Evolutionary conservation across 1,140 invertebrate species (phyloP).

Genomic region (Drosophila truncata): DNA sequence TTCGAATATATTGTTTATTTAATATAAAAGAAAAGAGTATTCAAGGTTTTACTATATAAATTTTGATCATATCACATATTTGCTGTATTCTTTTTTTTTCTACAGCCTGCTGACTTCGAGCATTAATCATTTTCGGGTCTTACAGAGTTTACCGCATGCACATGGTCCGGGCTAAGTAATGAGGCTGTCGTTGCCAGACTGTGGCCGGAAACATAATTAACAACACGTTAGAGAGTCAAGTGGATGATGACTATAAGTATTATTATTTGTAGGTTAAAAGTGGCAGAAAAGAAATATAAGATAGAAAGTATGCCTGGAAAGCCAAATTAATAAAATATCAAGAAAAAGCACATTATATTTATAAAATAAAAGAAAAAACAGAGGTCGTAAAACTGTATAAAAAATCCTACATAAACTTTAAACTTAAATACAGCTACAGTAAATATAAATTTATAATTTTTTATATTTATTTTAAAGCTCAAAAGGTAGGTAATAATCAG

Average conservation of each 20-base stretch:
- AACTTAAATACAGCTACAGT: neutral
- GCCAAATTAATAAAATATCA: no score
- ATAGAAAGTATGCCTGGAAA: no score
- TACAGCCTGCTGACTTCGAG: slow-evolving; percentile 3
- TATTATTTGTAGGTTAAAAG: neutral
- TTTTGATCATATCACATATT: neutral
- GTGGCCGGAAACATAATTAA: slow-evolving; percentile 63
- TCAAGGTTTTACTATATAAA: neutral
- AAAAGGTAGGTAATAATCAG: neutral
- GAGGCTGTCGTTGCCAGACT: slow-evolving; percentile 50
- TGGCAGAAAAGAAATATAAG: neutral
- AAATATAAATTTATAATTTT: neutral
- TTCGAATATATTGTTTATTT: no score
- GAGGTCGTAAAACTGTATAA: no score
- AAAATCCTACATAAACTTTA: neutral
- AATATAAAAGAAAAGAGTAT: neutral
- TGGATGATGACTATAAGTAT: slow-evolving; percentile 15
- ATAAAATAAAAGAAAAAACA: no score
- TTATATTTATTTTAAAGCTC: neutral
- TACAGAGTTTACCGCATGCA: slow-evolving; percentile 19
- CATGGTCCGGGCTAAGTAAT: slow-evolving; percentile 49
- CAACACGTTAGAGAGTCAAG: slow-evolving; percentile 50
- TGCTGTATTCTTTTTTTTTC: slow-evolving; percentile 15
- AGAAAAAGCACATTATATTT: no score
- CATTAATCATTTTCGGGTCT: slow-evolving; percentile 45